Base-by-base conservation (phyloP, 1,140 invertebrate genomes). In the Ruditapes philippinarum region DNA sequence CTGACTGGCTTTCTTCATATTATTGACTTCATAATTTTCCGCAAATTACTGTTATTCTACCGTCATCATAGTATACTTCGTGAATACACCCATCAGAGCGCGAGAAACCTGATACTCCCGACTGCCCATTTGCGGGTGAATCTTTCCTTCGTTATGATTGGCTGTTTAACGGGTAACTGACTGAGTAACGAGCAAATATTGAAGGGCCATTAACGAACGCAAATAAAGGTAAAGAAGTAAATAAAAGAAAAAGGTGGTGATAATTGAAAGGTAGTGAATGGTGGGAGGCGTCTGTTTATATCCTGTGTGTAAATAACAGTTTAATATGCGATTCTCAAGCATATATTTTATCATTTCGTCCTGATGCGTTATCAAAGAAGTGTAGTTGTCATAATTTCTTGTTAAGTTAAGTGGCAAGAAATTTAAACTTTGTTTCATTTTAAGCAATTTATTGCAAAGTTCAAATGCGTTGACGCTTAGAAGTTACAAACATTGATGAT, bases 201-300 rank as follows among this genome's bases (percentile, higher is more conserved):
- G 45, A 78, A 78, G 54, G 74, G 49, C 74, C 74, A 28, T 54
- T 78, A 36, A 78, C 45, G 54, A 51, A 22, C 45, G 49, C 74
- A 78, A 78, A 78, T 78, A 78, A 78, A 78, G 74, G 49, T 54
- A 33, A 78, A 78, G 49, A 78, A 54, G 42, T 78, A 78, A 51
- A 78, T 36, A 78, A 25, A 78, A 49, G 4, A 78, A 22, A 33
- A 78, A 54, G 74, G 45, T 78, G 45, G 74, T 78, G 45, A 78
- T 78, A 51, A 78, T 78, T 78, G 74, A 78, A 51, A 33, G 45
- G 4, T 33, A 22, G 17, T 51, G 45, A 78, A 78, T 78, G 45
- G 45, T 51, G 49, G 74, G 74, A 78, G 74, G 74, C 12, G 17
- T 49, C 45, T 78, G 4, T 7, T 54, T 0, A 54, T 51, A 25